Evolutionary conservation across 2,113 vertebrate genomes (phyloP).

Genomic region (Cardinalis cardinalis): DNA sequence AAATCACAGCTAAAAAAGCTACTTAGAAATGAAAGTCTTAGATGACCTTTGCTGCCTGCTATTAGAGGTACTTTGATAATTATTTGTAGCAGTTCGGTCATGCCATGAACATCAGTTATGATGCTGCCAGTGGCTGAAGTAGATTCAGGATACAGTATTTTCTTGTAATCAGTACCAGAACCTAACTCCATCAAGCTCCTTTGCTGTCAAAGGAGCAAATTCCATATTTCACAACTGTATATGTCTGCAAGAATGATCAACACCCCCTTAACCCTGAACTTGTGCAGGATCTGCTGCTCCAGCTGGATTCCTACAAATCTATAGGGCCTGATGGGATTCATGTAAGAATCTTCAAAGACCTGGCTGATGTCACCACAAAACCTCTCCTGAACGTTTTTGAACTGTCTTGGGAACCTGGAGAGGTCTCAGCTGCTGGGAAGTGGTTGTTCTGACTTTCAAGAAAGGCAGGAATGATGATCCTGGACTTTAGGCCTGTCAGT

Average conservation of each 20-base stretch:
- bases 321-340: not conserved
- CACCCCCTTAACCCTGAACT: not conserved
- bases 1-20: not conserved
- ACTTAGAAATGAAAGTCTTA: not conserved
- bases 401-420: too few relatives aligned
- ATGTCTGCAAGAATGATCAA: not conserved
- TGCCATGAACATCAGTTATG: not conserved
- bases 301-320: not conserved
- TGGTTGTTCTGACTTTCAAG: not conserved
- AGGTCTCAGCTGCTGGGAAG: not conserved
- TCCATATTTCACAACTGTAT: fast-evolving
- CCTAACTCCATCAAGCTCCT: not conserved
- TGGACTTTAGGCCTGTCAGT: not conserved
- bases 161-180: not conserved
- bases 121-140: not conserved
- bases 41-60: not conserved
- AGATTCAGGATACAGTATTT: not conserved
- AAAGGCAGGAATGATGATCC: not conserved
- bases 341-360: too few relatives aligned
- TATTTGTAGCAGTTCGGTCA: not conserved
- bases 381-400: not conserved
- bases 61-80: not conserved
- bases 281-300: not conserved
- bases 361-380: not conserved
- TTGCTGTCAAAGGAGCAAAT: not conserved